Base-by-base conservation (phyloP, 2,113 vertebrate species). In the Sinosuthora webbiana region DNA sequence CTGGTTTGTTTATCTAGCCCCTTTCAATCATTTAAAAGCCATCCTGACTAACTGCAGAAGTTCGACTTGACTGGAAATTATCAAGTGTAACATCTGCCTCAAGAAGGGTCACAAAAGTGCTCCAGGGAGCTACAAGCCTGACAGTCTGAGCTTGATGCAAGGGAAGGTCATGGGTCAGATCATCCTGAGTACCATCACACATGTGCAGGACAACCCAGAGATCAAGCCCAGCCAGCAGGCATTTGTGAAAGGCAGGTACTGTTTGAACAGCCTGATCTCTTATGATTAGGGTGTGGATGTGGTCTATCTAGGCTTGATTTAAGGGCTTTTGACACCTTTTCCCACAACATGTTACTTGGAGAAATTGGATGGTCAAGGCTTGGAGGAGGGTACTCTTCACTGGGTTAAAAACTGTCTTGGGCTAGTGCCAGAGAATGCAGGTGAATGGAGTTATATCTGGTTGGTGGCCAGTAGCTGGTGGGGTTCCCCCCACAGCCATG, bases 311-410 rank as follows among this genome's bases (percentile, higher is more conserved):
- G 33, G 52, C 13, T n/a, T 59, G 30, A 59, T 30, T 59, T 45
- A n/a, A 53, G 7, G 22, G 12, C 5, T 62, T 53, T 78, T 70
- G 39, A 24, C 24, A 53, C 7, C 5, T 45, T 45, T 62, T n/a
- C n/a, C 20, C 28, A 41, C 7, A n/a, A 13, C 13, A 41, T 1
- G 3, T 15, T 55, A 13, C 13, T 39, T 47, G 10, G 23, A 41
- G 41, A 87, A 78, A 63, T 19, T 30, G n/a, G 20, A 39, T n/a
- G 13, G 10, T 45, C 19, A 39, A 5, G 13, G 6, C 30, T 63
- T 55, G 16, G 9, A 55, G 18, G 7, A 39, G 8, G 14, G 13
- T 39, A 11, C 13, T 14, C 13, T 30, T 39, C 0, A 0, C 15
- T 30, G 41, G 6, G 16, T 63, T 47, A 55, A 63, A 53, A 63